Percentiles rank a stretch among this genome's conserved stretches.
Evolutionary conservation across 2,113 vertebrate genomes (phyloP).

Genomic region (Gnathonemus longibarbis): DNA sequence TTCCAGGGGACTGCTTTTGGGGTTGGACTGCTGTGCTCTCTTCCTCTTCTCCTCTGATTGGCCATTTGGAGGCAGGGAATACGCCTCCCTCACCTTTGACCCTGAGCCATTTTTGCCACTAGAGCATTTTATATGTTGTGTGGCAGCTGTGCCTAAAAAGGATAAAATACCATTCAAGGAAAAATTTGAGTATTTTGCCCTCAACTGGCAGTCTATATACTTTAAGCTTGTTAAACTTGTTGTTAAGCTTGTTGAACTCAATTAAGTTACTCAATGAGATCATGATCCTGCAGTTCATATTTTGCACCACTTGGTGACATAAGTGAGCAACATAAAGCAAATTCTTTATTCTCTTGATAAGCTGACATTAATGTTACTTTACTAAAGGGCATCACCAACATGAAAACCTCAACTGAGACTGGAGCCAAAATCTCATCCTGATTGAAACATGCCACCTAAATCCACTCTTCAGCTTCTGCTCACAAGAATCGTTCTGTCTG

Average conservation of each 20-base stretch:
- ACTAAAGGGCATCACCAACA: neutral
- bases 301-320: slow-evolving; percentile 21
- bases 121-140: slow-evolving; percentile 45
- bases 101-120: slow-evolving; percentile 46
- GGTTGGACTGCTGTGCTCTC: slow-evolving; percentile 50
- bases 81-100: slow-evolving; percentile 53
- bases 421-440: neutral
- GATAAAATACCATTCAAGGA: neutral
- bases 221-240: neutral
- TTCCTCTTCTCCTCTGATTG: slow-evolving; percentile 58
- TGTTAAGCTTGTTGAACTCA: neutral
- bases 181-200: neutral
- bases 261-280: neutral
- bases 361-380: neutral
- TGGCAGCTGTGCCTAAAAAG: slow-evolving; percentile 33
- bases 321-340: neutral
- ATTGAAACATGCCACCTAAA: neutral
- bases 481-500: neutral
- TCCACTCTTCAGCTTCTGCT: neutral
- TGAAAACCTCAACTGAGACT: neutral
- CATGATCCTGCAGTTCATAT: neutral
- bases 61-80: slow-evolving; percentile 28
- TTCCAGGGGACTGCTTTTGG: slow-evolving; percentile 52
- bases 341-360: neutral
- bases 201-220: neutral